Conservation (phyloP, 1,140 invertebrate genomes). For the Apis cerana region DNA sequence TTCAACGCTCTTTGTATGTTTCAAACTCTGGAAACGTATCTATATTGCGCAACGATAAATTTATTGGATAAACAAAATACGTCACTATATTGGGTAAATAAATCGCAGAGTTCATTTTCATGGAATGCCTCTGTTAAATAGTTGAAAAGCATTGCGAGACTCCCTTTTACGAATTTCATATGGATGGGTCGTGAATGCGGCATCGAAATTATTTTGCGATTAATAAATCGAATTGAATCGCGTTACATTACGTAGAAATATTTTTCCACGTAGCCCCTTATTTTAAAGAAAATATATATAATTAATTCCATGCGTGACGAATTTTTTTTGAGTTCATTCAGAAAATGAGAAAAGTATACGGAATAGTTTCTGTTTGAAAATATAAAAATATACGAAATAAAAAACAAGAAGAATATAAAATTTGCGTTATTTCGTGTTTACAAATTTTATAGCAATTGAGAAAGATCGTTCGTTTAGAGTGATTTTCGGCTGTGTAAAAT, state of each 20-base stretch:
- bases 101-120: conserved; percentile 35
- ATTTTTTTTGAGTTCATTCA: too few species aligned
- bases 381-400: too few species aligned
- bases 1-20: conserved; percentile 37
- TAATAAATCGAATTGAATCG: neutral
- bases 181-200: neutral
- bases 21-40: conserved; percentile 21
- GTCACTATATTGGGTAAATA: conserved; percentile 39
- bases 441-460: too few species aligned
- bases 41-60: conserved; percentile 33
- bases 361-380: too few species aligned
- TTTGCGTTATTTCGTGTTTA: too few species aligned
- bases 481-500: too few species aligned
- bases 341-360: too few species aligned
- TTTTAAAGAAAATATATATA: too few species aligned
- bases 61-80: conserved; percentile 50
- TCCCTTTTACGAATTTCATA: conserved; percentile 1
- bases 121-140: neutral
- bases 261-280: too few species aligned
- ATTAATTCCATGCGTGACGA: too few species aligned
- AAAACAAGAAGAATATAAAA: too few species aligned
- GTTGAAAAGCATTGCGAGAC: conserved; percentile 13
- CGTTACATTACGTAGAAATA: neutral
- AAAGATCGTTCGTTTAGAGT: too few species aligned
- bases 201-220: conserved; percentile 13